A percentile compares a stretch with the other conserved stretches of the same genome.
These are phyloP conservation scores for Drosophila merina DNA, from an alignment of 2,888 invertebrate genomes.

Conservation along the genomic window DNA sequence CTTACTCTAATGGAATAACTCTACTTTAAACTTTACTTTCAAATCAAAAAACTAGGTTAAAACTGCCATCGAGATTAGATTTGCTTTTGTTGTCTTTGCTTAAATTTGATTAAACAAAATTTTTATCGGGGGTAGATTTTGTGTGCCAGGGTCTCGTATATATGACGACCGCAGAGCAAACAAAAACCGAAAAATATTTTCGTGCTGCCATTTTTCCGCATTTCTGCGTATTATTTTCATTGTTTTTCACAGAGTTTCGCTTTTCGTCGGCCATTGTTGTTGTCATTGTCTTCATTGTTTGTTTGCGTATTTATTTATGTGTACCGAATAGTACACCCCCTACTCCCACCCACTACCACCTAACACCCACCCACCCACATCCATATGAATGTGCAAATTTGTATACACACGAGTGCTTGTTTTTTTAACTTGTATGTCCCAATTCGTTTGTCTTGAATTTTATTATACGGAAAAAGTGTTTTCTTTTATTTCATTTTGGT, in stretches of 20 bases:
- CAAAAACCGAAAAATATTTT: constrained; percentile 57
- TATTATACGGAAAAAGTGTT: constrained; percentile 66
- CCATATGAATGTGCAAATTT: constrained; percentile 7
- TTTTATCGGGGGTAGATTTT: constrained; percentile 8
- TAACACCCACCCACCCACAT: not conserved
- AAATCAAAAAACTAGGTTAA: not conserved
- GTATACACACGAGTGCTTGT: not conserved
- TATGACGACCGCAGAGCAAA: constrained; percentile 10
- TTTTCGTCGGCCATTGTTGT: constrained; percentile 44
- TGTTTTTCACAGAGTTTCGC: constrained; percentile 62
- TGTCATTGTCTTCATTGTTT: constrained; percentile 49
- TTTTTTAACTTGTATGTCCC: constrained; percentile 70
- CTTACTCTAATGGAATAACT: not conserved
- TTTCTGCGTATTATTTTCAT: constrained; percentile 73
- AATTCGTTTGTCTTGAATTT: constrained; percentile 76
- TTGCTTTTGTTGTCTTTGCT: constrained; percentile 8
- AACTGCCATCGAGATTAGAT: constrained; percentile 10
- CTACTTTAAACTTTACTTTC: not conserved
- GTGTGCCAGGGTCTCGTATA: constrained; percentile 2
- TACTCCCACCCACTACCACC: not conserved
- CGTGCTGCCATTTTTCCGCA: constrained; percentile 48
- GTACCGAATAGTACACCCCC: constrained; percentile 6
- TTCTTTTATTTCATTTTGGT: constrained; percentile 36
- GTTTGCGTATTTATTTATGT: constrained; percentile 65
- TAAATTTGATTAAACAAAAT: constrained; percentile 26